A percentile compares a stretch with the other conserved stretches of the same genome.
These are phyloP conservation scores for Chaenocephalus aceratus DNA, from an alignment of 2,113 vertebrate genomes.

Conservation along the genomic window DNA sequence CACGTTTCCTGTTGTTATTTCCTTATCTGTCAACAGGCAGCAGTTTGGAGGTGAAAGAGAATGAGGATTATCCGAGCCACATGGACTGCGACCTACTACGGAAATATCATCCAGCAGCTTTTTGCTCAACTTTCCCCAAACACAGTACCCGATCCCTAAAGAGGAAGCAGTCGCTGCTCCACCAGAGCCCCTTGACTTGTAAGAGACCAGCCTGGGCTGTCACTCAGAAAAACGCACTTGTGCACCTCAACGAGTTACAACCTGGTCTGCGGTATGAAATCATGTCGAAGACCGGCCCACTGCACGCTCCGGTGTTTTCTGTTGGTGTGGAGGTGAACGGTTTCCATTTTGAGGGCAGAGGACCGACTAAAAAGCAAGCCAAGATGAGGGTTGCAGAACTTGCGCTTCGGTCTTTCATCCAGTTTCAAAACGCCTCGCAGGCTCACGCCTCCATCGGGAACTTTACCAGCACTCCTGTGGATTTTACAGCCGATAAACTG, in stretches of 20 bases:
- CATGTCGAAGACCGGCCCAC: constrained; percentile 89
- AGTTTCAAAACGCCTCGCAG: constrained; percentile 92
- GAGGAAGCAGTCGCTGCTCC: constrained; percentile 65
- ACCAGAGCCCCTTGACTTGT: constrained; percentile 82
- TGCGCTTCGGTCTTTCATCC: constrained; percentile 91
- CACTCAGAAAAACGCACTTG: constrained; percentile 91
- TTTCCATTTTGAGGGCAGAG: constrained; percentile 89
- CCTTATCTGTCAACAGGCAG: constrained; percentile 45
- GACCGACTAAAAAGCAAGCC: constrained; percentile 94
- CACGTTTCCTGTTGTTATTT: background rate
- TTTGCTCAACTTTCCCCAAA: constrained; percentile 25
- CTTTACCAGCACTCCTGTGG: constrained; percentile 79
- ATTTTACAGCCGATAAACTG: constrained; percentile 92
- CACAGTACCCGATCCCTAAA: background rate
- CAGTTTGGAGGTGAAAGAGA: constrained; percentile 66
- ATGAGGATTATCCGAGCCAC: constrained; percentile 29
- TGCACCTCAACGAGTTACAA: constrained; percentile 92
- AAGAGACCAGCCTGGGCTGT: constrained; percentile 87
- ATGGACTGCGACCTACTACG: background rate
- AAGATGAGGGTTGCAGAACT: constrained; percentile 91
- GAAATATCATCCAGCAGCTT: constrained; percentile 41
- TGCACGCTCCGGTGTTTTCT: constrained; percentile 91
- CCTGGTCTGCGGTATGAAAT: constrained; percentile 91
- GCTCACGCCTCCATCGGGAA: constrained; percentile 87
- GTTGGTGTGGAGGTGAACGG: constrained; percentile 93